Evolutionary conservation across 2,888 invertebrate genomes (phyloP), one percentile per base, ranked within the genome.

Genomic region (Molorchus minor): DNA sequence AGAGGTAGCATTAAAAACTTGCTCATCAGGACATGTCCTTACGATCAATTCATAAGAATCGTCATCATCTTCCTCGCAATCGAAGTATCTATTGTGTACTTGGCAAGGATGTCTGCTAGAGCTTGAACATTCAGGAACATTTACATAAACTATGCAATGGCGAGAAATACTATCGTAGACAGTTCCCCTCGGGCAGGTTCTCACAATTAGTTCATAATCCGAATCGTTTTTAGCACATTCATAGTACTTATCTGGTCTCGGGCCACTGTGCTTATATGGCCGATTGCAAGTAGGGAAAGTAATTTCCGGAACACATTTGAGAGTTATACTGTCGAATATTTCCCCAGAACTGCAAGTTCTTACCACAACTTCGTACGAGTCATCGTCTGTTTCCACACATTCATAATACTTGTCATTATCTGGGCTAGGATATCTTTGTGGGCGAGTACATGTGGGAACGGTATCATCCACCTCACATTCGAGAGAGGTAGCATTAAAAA

Each of bases 31-130:
- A 56, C 68, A 68, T 8, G 29, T 59, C 8, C 35, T 36, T 5
- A 43, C 8, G 3, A 55, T 56, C 4, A 62, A 51, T 10, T 63
- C 58, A 45, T 63, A 65, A 3, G 10, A 33, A 38, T 58, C 61
- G 62, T 62, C 65, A 3, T 45, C 0, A n/a, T 58, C 41, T 12
- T 45, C 19, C 10, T 45, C 36, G 17, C 55, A 55, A 16, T 55
- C 45, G 19, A 38, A 55, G 12, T 46, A 55, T 8, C 46, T 35
- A 13, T 29, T 36, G 16, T 46, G 46, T 5, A 36, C 12, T 21
- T 20, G 20, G 5, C 45, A 20, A 16, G 54, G 44, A 35, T 44
- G 45, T 54, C 45, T 54, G 4, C 54, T 2, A 2, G 44, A 30
- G 10, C 45, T 35, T 3, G 19, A 25, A 15, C 47, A 47, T n/a